These are phyloP conservation scores for Styela plicata DNA, from an alignment of 23 tunicate genomes.

Conservation along the genomic window DNA sequence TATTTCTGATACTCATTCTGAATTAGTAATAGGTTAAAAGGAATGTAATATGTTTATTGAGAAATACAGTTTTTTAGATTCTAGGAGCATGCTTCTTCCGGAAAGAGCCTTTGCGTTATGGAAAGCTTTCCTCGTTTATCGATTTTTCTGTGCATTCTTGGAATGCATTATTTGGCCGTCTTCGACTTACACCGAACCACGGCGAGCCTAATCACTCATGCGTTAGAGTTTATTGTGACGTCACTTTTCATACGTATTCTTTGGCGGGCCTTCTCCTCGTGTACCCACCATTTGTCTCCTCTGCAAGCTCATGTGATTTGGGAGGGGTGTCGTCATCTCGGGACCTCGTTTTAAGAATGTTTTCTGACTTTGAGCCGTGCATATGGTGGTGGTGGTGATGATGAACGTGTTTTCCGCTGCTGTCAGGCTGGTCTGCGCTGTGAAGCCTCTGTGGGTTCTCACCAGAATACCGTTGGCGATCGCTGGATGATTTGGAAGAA, in stretches of 20 bases:
- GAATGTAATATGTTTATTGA: too few relatives aligned
- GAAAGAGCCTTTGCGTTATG: too few relatives aligned
- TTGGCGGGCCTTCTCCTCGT: slow-evolving; percentile 14
- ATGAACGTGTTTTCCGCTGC: slow-evolving; percentile 7
- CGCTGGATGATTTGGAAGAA: neutral
- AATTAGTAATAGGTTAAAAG: too few relatives aligned
- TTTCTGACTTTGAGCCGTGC: slow-evolving; percentile 10
- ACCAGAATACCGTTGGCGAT: neutral
- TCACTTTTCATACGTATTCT: slow-evolving; percentile 29
- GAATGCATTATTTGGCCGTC: neutral
- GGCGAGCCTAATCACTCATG: neutral
- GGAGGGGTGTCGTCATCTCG: neutral
- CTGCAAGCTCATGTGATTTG: neutral
- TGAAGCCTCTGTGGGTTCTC: neutral
- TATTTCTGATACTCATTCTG: too few relatives aligned
- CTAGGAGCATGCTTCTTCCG: too few relatives aligned
- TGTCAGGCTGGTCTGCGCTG: neutral
- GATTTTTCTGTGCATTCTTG: too few relatives aligned
- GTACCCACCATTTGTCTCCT: neutral
- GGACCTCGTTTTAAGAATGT: neutral
- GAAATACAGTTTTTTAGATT: too few relatives aligned
- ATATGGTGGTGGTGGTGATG: slow-evolving; percentile 17
- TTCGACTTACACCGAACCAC: neutral
- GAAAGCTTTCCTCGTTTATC: too few relatives aligned
- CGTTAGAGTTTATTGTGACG: neutral